These are phyloP conservation scores for Salminus brasiliensis DNA, from an alignment of 2,113 vertebrate species.

Conservation along the genomic window DNA sequence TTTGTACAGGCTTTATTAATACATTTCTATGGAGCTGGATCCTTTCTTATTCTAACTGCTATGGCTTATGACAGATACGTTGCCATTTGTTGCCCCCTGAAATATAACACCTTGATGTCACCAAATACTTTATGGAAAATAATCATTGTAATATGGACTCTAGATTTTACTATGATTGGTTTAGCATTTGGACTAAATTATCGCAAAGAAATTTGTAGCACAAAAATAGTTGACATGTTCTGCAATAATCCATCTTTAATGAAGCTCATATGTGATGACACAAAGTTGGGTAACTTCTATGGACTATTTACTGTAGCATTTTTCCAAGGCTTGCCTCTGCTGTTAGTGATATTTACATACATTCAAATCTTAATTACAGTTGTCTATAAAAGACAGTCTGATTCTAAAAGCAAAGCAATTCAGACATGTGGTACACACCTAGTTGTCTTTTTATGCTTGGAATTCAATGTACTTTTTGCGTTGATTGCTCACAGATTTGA, in stretches of 20 bases:
- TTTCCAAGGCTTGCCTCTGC: constrained; percentile 11
- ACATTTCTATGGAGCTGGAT: constrained; percentile 10
- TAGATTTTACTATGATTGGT: constrained; percentile 41
- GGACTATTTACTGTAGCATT: constrained; percentile 39
- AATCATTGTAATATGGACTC: constrained; percentile 53
- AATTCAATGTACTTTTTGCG: constrained; percentile 51
- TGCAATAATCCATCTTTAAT: constrained; percentile 68
- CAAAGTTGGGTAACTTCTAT: constrained; percentile 56
- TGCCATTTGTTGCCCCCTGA: constrained; percentile 31
- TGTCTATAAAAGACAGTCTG: constrained; percentile 48
- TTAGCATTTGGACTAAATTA: constrained; percentile 30
- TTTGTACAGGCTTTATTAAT: neutral
- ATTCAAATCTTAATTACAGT: constrained; percentile 60
- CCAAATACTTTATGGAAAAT: constrained; percentile 50
- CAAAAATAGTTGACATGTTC: constrained; percentile 59
- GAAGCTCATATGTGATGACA: constrained; percentile 65
- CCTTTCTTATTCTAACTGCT: constrained; percentile 23
- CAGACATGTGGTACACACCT: constrained; percentile 69
- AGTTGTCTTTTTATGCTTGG: constrained; percentile 57
- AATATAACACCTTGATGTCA: constrained; percentile 30
- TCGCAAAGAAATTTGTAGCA: constrained; percentile 55
- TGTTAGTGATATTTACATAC: constrained; percentile 61
- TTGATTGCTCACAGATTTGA: neutral
- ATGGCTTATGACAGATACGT: constrained; percentile 39
- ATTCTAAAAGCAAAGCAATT: constrained; percentile 62